phyloP scores from a whole-genome alignment of 1,140 invertebrate genomes.

The Dysdera silvatica region DNA sequence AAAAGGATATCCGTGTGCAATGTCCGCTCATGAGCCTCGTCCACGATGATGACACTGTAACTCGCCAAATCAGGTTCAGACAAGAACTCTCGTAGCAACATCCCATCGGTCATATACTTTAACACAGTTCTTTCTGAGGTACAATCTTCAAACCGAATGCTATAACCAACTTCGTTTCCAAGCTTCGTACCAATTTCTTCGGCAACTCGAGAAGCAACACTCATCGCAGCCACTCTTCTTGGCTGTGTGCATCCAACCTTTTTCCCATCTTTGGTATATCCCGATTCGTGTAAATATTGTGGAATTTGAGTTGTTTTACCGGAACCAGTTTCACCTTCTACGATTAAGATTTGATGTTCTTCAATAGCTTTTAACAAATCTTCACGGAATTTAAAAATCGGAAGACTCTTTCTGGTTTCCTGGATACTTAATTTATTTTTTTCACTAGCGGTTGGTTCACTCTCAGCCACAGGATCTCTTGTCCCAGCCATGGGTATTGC shows the following conservation, averaged over 20 bases:
- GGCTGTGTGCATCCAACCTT: conserved; percentile 73
- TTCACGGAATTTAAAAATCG: conserved; percentile 87
- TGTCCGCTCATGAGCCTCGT: conserved; percentile 98
- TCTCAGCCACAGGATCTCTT: conserved; percentile 43
- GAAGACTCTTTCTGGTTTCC: conserved; percentile 86
- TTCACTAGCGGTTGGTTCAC: conserved; percentile 57
- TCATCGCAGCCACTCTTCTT: conserved; percentile 69
- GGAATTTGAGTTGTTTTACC: conserved; percentile 99
- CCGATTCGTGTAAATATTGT: conserved; percentile 87
- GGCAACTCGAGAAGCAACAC: conserved; percentile 62
- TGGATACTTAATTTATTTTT: conserved; percentile 74
- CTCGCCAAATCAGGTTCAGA: conserved; percentile 91
- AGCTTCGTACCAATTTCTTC: conserved; percentile 64
- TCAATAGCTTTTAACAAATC: conserved; percentile 78
- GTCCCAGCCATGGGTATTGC: conserved; percentile 81
- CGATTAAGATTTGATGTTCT: conserved; percentile 87
- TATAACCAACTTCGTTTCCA: conserved; percentile 65
- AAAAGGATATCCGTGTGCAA: conserved; percentile 98
- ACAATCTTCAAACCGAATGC: conserved; percentile 71
- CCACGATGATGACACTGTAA: conserved; percentile 95
- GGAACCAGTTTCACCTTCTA: conserved; percentile 92
- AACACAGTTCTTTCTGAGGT: conserved; percentile 65
- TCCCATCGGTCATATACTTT: conserved; percentile 99
- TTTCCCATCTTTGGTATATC: conserved; percentile 59
- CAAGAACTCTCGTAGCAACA: conserved; percentile 91